Base-by-base conservation (phyloP, 2,113 vertebrate genomes). In the Malurus alboscapulatus region DNA sequence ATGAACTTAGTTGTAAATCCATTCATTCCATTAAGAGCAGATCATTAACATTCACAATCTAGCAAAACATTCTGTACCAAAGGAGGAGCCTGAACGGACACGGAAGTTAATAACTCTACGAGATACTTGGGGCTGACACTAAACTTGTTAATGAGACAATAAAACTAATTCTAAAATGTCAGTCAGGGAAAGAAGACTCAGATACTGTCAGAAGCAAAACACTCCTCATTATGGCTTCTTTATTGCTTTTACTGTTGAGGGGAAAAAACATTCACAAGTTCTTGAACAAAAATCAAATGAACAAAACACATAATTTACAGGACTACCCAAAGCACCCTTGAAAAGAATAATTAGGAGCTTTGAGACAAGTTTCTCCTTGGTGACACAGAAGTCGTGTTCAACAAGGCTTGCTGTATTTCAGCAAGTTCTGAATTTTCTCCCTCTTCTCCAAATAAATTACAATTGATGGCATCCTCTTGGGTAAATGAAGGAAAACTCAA, bases 101-200 rank as follows among this genome's bases (percentile, higher is more conserved):
- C 50, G 76, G 85, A 89, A 97, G 92, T 87, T 88, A 90, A 75
- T 88, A 96, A 94, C 85, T 79, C 82, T 84, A 45, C 66, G 24
- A 90, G 78, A 82, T 83, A 96, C 80, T 96, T 89, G 92, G 15
- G 82, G 74, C 57, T 97, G 95, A 97, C 96, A 95, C 94, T 93
- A 97, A 97, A 94, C 71, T 95, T 73, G 25, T 83, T 97, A 97
- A 97, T 95, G 95, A 97, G 94, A 97, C 82, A 95, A 85, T 87
- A 92, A 45, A 96, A 93, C 81, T 88, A 95, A 94, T 91, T 96
- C 88, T 65, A 94, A 95, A 96, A 93, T 93, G 80, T 89, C 84
- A 95, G 76, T 96, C 84, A 88, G 17, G 65, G 95, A 96, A 93
- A 74, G 47, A 95, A 81, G 45, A 95, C 36, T 85, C 84, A 10